Base-by-base conservation (phyloP, 2,888 invertebrate species). In the Autographa gamma region DNA sequence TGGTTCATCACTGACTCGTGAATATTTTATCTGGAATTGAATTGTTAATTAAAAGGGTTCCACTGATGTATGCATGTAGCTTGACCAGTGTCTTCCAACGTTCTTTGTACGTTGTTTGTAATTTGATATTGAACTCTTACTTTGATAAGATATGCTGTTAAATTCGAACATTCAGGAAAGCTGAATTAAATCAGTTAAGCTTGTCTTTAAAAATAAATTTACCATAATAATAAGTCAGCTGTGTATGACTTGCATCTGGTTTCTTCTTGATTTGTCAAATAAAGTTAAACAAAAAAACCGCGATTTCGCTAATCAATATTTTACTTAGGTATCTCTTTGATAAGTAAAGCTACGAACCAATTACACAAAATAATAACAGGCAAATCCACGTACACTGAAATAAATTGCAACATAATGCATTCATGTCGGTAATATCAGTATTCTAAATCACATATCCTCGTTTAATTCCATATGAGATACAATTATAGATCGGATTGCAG, bases 11-110 rank as follows among this genome's bases (percentile, higher is more conserved):
- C 60, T 68, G 66, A 34, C 41, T 38, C 54, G 58, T 76, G 78
- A 80, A 83, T 81, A 74, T 74, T 82, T 80, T 75, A 81, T 81
- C 61, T 67, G 48, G 69, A 63, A 72, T 71, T 31, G 31, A 83
- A 66, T 76, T 70, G 67, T 74, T 83, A 74, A 80, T 83, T 76
- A 80, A 81, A 73, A 74, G 63, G 60, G 60, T 48, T 63, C 59
- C 72, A 61, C 61, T 71, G 31, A 60, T 70, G 54, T 43, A 38
- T 31, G 60, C 64, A 11, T 64, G 31, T n/a, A 25, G 41, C 25
- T 52, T 41, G 41, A 18, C 25, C 9, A 25, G 19, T 43, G 14
- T 19, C n/a, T 62, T 67, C 58, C 9, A 25, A 7, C 18, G 0
- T 19, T 52, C 48, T 25, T n/a, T 58, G 18, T 25, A 0, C 18